These are phyloP conservation scores for Lamprologus sp. DNA, from an alignment of 2,113 vertebrate genomes.

Conservation along the genomic window DNA sequence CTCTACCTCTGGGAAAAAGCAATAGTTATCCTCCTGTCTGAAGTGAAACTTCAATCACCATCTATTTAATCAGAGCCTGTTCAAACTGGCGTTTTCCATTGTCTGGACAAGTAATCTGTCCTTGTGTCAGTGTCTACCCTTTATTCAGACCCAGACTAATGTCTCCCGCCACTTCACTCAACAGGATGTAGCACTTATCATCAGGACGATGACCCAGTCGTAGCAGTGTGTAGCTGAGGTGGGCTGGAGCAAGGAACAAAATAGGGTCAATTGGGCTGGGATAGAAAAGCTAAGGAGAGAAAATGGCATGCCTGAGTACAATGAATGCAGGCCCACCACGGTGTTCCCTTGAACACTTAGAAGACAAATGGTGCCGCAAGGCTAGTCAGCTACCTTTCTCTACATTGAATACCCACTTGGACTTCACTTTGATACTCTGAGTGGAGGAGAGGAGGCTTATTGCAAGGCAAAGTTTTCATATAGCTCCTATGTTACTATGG, in stretches of 20 bases:
- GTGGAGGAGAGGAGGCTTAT: not conserved
- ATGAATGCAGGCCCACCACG: conserved; percentile 20
- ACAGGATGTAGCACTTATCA: conserved; percentile 54
- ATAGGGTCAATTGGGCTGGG: conserved; percentile 35
- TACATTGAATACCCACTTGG: not conserved
- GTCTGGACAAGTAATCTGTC: conserved; percentile 26
- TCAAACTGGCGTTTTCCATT: conserved; percentile 20
- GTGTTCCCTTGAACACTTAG: conserved; percentile 13
- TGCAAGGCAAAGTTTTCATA: not conserved
- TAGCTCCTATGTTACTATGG: not conserved
- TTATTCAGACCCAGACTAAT: conserved; percentile 34
- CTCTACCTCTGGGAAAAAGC: not conserved
- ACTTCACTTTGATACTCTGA: not conserved
- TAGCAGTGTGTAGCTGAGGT: conserved; percentile 6
- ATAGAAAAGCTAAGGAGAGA: conserved; percentile 30
- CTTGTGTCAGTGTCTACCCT: conserved; percentile 14
- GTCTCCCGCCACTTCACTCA: conserved; percentile 44
- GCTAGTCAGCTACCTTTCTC: not conserved
- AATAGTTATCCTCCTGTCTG: conserved; percentile 26
- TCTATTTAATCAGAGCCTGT: conserved; percentile 50
- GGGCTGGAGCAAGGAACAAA: conserved; percentile 9
- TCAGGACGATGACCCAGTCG: conserved; percentile 41
- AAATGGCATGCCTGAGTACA: conserved; percentile 32
- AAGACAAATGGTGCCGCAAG: conserved; percentile 27
- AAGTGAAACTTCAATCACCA: conserved; percentile 47